A percentile compares a stretch with the other conserved stretches of the same genome.
These are phyloP conservation scores for Eretmochelys imbricata DNA, from an alignment of 2,113 vertebrate species.

Conservation along the genomic window DNA sequence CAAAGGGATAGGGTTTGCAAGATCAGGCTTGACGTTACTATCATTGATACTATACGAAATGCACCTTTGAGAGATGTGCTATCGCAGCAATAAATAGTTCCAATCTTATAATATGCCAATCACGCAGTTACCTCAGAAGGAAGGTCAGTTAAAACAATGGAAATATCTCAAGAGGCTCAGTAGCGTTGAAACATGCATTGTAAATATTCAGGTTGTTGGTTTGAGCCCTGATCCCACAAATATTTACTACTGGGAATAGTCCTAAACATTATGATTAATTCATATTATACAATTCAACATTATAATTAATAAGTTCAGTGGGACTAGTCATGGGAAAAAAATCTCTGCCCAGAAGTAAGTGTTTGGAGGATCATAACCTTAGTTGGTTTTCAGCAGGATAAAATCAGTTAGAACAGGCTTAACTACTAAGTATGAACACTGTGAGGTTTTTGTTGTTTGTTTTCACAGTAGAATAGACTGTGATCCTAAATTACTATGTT, in stretches of 20 bases:
- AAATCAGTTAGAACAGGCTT: no score
- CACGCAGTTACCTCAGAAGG: not conserved
- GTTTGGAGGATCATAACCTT: no score
- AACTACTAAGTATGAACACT: no score
- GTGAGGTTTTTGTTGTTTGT: no score
- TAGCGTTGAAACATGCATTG: not conserved
- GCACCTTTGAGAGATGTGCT: not conserved
- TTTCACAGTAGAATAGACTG: no score
- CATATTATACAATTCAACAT: no score
- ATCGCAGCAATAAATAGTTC: not conserved
- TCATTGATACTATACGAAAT: not conserved
- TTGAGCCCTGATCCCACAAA: not conserved
- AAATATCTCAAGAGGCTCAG: not conserved
- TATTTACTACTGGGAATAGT: not conserved
- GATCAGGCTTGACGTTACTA: not conserved
- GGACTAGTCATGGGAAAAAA: no score
- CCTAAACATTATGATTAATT: not conserved
- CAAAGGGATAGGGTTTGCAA: no score
- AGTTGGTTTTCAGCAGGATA: no score
- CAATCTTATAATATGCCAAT: not conserved
- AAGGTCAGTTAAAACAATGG: not conserved
- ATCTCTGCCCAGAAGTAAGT: no score
- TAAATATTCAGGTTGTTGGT: not conserved
- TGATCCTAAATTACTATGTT: no score
- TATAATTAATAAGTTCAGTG: no score